Base-by-base conservation (phyloP, 2,113 vertebrate species). In the Hyperopisus bebe region DNA sequence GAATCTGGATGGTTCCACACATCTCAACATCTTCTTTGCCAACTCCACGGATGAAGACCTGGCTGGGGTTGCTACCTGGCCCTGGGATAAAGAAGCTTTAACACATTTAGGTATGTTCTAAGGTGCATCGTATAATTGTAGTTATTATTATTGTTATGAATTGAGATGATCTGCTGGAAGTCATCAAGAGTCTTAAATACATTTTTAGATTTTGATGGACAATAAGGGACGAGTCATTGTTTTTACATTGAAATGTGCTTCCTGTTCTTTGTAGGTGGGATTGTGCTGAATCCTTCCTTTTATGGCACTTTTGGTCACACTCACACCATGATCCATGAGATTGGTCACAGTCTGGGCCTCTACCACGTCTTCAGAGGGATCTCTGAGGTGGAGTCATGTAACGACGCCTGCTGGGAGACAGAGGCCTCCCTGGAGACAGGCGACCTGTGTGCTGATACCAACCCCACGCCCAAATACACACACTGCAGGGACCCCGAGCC, bases 21-120 rank as follows among this genome's bases (percentile, higher is more conserved):
- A 99, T 93, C 98, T 99, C 94, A 99, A 99, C 91, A 97, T 99
- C 95, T 99, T 99, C 95, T 99, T 99, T 94, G 98, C 98, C 94
- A 99, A 99, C 92, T 99, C 98, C 44, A 98, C 98, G 0, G 98
- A 99, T 94, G 98, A 99, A 94, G 98, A 99, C 92, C 94, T 99
- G 94, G 98, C 98, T 62, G 98, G 98, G 92, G 97, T 99, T 90
- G 98, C 98, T 89, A 99, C 98, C 92, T 99, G 98, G 98, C 98
- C 98, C 0, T 99, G 98, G 98, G 98, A 99, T 95, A 99, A 99
- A 93, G 98, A 99, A 92, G 98, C 97, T 86, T 95, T 99, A 90
- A 97, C 98, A 92, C 97, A 99, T 95, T 95, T 99, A 94, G 98
- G 98, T 99, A 95, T 42, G 17, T 80, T 80, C 74, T 21, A 2